Conservation (phyloP, 2,888 invertebrate species). For the Druceiella hillmani region DNA sequence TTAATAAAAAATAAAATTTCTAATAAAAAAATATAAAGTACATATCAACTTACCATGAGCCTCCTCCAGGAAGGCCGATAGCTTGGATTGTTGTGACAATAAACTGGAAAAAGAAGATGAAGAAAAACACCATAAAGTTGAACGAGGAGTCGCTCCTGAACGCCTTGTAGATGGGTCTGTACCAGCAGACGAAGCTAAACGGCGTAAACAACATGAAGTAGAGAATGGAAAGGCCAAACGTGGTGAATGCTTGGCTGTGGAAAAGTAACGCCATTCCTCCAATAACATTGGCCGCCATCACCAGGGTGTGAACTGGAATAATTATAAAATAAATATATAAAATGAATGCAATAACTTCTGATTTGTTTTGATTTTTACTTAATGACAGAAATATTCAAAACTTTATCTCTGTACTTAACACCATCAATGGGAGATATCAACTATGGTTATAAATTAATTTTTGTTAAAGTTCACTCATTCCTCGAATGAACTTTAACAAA, state of each 20-base stretch:
- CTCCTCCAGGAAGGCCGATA: conserved; percentile 77
- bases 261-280: conserved; percentile 79
- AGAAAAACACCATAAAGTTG: conserved; percentile 99
- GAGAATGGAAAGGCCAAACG: conserved; percentile 84
- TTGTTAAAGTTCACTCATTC: no score
- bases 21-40: conserved; percentile 12
- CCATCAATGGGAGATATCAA: no score
- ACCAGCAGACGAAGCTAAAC: conserved; percentile 98
- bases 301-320: conserved; percentile 79
- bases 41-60: conserved; percentile 71
- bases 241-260: conserved; percentile 52
- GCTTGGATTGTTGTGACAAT: conserved; percentile 83
- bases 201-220: conserved; percentile 90
- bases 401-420: no score
- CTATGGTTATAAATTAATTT: no score
- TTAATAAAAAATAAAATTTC: conserved; percentile 10
- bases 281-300: conserved; percentile 80
- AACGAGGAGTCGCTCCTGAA: conserved; percentile 98
- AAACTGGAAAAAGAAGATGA: conserved; percentile 96
- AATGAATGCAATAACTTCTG: background rate
- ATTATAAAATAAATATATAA: conserved; percentile 19
- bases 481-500: no score
- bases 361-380: no score
- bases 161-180: conserved; percentile 97
- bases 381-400: no score